Conservation (phyloP, 2,888 invertebrate species). For the Lasiommata megera region DNA sequence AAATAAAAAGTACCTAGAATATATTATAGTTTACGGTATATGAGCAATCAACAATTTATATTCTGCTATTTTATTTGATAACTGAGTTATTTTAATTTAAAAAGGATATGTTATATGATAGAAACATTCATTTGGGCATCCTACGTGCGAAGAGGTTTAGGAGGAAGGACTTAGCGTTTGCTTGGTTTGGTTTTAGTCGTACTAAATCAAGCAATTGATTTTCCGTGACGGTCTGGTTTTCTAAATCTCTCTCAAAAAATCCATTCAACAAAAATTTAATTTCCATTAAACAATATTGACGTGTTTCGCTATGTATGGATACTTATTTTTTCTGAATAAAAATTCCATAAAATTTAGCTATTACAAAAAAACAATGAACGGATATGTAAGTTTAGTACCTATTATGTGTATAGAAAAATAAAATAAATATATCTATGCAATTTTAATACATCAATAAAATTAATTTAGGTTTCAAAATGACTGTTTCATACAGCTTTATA, state of each 20-base stretch:
- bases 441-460: not conserved
- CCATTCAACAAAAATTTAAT: too few relatives aligned
- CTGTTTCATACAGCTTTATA: conserved; percentile 10
- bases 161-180: too few relatives aligned
- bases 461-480: not conserved
- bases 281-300: too few relatives aligned
- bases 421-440: not conserved
- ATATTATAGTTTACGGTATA: not conserved
- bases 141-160: too few relatives aligned
- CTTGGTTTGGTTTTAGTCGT: too few relatives aligned
- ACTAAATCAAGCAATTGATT: too few relatives aligned
- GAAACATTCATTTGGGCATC: not conserved
- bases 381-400: not conserved
- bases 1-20: not conserved
- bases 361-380: not conserved
- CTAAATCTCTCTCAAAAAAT: too few relatives aligned
- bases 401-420: not conserved
- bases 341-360: too few relatives aligned
- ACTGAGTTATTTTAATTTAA: not conserved
- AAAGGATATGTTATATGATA: not conserved
- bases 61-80: not conserved
- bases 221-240: too few relatives aligned
- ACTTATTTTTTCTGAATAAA: too few relatives aligned
- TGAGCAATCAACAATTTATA: not conserved
- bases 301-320: too few relatives aligned